These are phyloP conservation scores for Myotis daubentonii DNA, from an alignment of 2,797 vertebrate species.

Conservation along the genomic window DNA sequence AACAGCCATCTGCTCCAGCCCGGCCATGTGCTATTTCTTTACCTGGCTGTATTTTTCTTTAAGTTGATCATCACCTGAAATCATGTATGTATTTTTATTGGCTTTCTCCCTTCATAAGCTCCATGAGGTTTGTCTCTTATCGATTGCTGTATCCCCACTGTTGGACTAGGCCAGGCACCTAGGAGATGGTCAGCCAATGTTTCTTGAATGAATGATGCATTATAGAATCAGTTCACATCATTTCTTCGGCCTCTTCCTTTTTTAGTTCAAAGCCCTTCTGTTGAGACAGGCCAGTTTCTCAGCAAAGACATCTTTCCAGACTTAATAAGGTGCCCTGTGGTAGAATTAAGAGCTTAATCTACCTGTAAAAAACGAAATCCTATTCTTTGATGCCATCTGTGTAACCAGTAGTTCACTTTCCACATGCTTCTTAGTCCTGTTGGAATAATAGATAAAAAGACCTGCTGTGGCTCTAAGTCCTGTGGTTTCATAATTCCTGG, in stretches of 20 bases:
- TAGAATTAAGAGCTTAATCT: background rate
- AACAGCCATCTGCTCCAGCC: background rate
- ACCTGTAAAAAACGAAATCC: conserved; percentile 6
- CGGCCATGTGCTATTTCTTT: background rate
- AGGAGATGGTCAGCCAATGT: background rate
- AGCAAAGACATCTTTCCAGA: conserved; percentile 12
- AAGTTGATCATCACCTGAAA: background rate
- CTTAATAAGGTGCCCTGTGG: background rate
- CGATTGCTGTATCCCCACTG: background rate
- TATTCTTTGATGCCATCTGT: background rate
- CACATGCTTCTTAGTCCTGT: background rate
- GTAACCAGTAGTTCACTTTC: conserved; percentile 41
- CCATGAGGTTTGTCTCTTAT: background rate
- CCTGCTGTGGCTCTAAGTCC: background rate
- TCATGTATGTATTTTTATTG: background rate
- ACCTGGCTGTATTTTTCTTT: background rate
- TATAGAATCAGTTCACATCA: background rate
- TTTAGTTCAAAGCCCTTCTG: background rate
- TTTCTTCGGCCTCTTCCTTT: background rate
- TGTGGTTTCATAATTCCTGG: background rate
- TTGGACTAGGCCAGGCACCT: background rate
- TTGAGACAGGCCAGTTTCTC: conserved; percentile 1
- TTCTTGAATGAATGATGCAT: background rate
- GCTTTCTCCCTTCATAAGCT: background rate
- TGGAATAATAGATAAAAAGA: conserved; percentile 52